These are phyloP conservation scores for Scaptomyza flava DNA, from an alignment of 2,888 invertebrate species.

Conservation along the genomic window DNA sequence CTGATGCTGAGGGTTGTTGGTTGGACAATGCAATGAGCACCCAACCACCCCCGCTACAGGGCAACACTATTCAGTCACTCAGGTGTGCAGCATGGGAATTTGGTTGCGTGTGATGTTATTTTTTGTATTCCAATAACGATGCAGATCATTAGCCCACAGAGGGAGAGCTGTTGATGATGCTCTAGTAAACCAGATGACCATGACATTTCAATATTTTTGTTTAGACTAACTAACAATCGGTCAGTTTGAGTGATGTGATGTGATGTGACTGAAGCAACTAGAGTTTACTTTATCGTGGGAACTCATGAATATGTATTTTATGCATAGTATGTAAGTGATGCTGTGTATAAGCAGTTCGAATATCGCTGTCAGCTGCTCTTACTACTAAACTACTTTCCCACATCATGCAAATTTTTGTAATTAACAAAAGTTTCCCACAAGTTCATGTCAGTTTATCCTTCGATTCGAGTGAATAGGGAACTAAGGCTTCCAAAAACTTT, in stretches of 20 bases:
- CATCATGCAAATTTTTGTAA: conserved; percentile 6
- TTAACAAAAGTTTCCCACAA: neutral
- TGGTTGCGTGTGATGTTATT: conserved; percentile 78
- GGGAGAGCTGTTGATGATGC: conserved; percentile 51
- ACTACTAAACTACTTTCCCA: conserved; percentile 24
- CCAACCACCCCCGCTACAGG: conserved; percentile 40
- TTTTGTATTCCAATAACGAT: conserved; percentile 22
- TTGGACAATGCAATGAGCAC: conserved; percentile 14
- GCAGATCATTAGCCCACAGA: conserved; percentile 57
- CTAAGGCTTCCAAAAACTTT: no score
- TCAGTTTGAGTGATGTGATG: conserved; percentile 39
- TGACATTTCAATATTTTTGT: conserved; percentile 74
- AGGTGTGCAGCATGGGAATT: conserved; percentile 80
- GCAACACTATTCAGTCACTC: conserved; percentile 3
- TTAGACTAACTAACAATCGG: conserved; percentile 19
- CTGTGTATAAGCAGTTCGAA: conserved; percentile 16
- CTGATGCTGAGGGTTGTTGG: conserved; percentile 21
- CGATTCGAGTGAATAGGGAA: no score
- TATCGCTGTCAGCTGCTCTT: conserved; percentile 19
- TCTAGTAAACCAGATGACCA: conserved; percentile 81
- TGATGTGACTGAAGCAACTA: conserved; percentile 10
- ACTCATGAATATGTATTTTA: conserved; percentile 64
- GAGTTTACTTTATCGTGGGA: conserved; percentile 66
- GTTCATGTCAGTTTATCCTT: no score
- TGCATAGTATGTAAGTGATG: conserved; percentile 32